phyloP scores from a whole-genome alignment of 2,113 vertebrate species.

The Ailuropoda melanoleuca region DNA sequence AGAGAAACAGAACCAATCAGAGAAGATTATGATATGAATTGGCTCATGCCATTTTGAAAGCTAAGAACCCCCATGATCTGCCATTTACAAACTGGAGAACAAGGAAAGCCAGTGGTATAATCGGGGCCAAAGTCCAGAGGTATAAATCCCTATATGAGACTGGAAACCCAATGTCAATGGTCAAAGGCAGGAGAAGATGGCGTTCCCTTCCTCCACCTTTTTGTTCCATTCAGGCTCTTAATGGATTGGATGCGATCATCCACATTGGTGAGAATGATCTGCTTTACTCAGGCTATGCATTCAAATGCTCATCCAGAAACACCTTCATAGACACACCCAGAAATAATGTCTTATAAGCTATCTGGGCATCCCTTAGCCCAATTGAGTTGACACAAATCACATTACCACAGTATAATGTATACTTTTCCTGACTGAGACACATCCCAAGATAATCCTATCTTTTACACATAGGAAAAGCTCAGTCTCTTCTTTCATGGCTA shows the following conservation, averaged over 20 bases:
- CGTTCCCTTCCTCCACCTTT: not conserved
- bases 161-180: no score
- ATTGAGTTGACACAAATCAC: not conserved
- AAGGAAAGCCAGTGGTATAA: not conserved
- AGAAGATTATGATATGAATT: not conserved
- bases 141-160: not conserved
- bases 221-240: not conserved
- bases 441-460: not conserved
- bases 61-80: not conserved
- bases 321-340: not conserved
- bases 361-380: not conserved
- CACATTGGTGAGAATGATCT: not conserved
- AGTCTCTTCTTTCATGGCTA: not conserved
- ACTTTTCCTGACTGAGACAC: not conserved
- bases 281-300: not conserved
- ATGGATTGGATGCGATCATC: no score
- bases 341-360: not conserved
- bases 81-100: not conserved
- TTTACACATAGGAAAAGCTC: not conserved
- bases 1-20: not conserved
- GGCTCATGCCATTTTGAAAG: not conserved
- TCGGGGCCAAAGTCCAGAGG: not conserved
- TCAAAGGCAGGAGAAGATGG: not conserved
- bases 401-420: not conserved
- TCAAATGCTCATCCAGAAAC: not conserved